A percentile compares a stretch with the other conserved stretches of the same genome.
Conservation (phyloP, 2,113 vertebrate genomes). For the Pyrgilauda ruficollis region DNA sequence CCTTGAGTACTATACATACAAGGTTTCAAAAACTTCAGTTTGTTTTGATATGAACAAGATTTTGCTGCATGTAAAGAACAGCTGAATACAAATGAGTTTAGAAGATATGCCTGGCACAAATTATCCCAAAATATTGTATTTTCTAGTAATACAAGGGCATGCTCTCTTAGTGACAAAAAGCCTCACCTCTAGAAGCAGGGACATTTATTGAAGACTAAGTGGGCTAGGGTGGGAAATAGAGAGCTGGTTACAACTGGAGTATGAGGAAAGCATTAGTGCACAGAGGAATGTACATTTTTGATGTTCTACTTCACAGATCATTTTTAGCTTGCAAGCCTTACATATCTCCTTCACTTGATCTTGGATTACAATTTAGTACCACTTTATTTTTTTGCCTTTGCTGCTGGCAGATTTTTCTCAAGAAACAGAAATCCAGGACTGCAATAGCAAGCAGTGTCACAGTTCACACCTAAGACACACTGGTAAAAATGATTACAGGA, state of each 20-base stretch:
- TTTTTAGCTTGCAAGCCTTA: neutral
- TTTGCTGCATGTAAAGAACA: neutral
- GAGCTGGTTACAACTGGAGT: neutral
- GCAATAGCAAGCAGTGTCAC: neutral
- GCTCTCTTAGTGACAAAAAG: neutral
- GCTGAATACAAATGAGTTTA: neutral
- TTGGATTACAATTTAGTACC: neutral
- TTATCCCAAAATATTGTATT: neutral
- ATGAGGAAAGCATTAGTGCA: neutral
- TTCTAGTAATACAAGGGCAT: neutral
- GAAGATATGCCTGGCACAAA: neutral
- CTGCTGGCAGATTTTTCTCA: neutral
- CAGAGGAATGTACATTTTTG: neutral
- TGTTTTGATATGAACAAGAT: neutral
- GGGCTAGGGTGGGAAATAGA: neutral
- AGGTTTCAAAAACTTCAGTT: neutral
- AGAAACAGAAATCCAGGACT: neutral
- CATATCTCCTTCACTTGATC: neutral
- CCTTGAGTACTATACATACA: neutral
- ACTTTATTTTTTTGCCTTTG: neutral
- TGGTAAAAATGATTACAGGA: neutral
- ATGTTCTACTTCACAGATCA: neutral
- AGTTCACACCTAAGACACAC: neutral
- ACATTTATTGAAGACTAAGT: neutral
- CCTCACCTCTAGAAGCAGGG: neutral